These are phyloP conservation scores for Pandemis cinnamomeana DNA, from an alignment of 2,888 invertebrate genomes.

Conservation along the genomic window DNA sequence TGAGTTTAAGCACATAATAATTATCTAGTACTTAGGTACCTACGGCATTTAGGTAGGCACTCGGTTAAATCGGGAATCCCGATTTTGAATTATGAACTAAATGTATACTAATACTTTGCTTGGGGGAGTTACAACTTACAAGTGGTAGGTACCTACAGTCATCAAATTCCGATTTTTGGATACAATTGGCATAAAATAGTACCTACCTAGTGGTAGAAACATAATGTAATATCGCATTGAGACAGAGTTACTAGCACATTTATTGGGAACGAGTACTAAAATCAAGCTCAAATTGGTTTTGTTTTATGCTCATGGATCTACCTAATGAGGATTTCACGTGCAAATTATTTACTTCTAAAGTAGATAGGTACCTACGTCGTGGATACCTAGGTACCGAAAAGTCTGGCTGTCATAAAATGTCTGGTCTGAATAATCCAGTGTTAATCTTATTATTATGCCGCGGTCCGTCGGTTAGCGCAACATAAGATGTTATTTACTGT, in stretches of 20 bases:
- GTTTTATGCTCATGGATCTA: neutral
- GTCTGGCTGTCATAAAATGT: constrained; percentile 5
- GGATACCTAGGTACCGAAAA: constrained; percentile 1
- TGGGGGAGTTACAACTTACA: no score
- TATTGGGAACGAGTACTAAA: neutral
- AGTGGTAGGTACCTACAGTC: neutral
- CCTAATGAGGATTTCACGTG: neutral
- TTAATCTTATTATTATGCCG: constrained; percentile 38
- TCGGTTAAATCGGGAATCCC: no score
- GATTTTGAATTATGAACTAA: no score
- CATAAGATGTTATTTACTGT: constrained; percentile 42
- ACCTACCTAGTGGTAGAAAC: neutral
- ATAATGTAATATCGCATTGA: neutral
- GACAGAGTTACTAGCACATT: neutral
- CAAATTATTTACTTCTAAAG: no score
- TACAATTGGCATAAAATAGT: neutral
- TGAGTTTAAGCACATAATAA: neutral
- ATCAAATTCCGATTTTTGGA: neutral
- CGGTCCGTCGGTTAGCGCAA: constrained; percentile 23
- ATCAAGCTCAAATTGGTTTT: neutral
- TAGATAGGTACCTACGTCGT: neutral
- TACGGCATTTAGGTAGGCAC: neutral
- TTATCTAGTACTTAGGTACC: neutral
- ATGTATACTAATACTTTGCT: no score
- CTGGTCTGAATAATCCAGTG: constrained; percentile 35